phyloP scores from a whole-genome alignment of 23 tunicate genomes.

The Pegea sp. region DNA sequence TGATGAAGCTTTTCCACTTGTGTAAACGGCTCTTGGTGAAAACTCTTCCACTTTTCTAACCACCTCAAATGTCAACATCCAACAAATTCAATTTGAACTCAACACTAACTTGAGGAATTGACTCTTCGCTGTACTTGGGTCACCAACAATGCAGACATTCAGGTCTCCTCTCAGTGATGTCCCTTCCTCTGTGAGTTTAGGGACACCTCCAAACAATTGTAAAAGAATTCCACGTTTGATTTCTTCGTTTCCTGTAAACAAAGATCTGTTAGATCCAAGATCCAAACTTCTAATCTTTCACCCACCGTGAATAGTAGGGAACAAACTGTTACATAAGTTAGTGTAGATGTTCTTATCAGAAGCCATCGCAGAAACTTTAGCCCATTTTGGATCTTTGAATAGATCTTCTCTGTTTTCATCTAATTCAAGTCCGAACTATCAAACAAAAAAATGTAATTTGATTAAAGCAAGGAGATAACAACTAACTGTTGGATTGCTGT shows the following conservation, averaged over 20 bases:
- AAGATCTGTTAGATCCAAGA: neutral
- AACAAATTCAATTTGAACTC: neutral
- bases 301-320: conserved; percentile 84
- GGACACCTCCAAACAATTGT: conserved; percentile 88
- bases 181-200: conserved; percentile 54
- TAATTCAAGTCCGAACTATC: neutral
- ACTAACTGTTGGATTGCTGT: conserved; percentile 50
- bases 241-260: conserved; percentile 48
- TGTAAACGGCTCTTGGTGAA: conserved; percentile 82
- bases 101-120: conserved; percentile 58
- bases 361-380: conserved; percentile 67
- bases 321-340: conserved; percentile 70
- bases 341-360: conserved; percentile 81
- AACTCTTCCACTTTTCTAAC: conserved; percentile 66
- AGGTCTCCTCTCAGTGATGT: conserved; percentile 81
- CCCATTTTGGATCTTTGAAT: conserved; percentile 86
- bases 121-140: conserved; percentile 83
- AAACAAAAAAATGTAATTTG: neutral
- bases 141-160: conserved; percentile 90
- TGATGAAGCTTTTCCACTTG: conserved; percentile 94
- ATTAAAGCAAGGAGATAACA: neutral
- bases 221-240: conserved; percentile 84
- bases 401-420: conserved; percentile 38
- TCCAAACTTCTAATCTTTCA: neutral
- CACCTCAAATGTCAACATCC: neutral